Evolutionary conservation across 2,113 vertebrate species (phyloP), one percentile per base, ranked within the genome.

Genomic region (Ceyx margarethae): DNA sequence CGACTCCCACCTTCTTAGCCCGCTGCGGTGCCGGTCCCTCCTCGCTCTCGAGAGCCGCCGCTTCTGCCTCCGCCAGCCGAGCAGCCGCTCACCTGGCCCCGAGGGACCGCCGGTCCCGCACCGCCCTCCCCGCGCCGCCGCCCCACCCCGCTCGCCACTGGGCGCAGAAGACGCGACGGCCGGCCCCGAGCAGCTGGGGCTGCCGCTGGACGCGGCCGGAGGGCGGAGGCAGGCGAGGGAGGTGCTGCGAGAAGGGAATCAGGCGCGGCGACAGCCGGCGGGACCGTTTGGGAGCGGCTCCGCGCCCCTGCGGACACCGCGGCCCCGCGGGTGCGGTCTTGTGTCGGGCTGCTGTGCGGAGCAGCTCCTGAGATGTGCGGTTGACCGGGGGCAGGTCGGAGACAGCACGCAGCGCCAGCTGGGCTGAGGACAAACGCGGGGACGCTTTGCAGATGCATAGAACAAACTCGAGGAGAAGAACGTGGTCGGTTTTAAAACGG

Each of bases 141-240:
- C 48, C 45, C 56, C 37, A 21, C 37, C 68, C 57, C 68, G n/a
- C 82, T 81, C 81, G 8, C 45, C 45, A 13, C 81, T 42, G 37
- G 19, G 18, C 48, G 17, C 71, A 14, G 60, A 13, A 42, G 53
- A 13, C 66, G 46, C 81, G 48, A 48, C 35, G 5, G 43, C 57
- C 31, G 4, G 46, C 54, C 50, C 61, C 85, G 46, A 15, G 66
- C 85, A 58, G 58, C 75, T 62, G 76, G 61, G n/a, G 53, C 73
- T 35, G 85, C 31, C 62, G 15, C 67, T 31, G 48, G 89, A 26
- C n/a, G 18, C 33, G 5, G 51, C 17, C 14, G 33, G 13, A 56
- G 80, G 66, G 89, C 75, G 83, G 81, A 71, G 71, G 65, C 75
- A 67, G 58, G 29, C 60, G 86, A 69, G 91, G 83, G 81, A 79